A percentile compares a stretch with the other conserved stretches of the same genome.
Evolutionary conservation across 2,888 invertebrate genomes (phyloP).

Genomic region (Nomada flava): DNA sequence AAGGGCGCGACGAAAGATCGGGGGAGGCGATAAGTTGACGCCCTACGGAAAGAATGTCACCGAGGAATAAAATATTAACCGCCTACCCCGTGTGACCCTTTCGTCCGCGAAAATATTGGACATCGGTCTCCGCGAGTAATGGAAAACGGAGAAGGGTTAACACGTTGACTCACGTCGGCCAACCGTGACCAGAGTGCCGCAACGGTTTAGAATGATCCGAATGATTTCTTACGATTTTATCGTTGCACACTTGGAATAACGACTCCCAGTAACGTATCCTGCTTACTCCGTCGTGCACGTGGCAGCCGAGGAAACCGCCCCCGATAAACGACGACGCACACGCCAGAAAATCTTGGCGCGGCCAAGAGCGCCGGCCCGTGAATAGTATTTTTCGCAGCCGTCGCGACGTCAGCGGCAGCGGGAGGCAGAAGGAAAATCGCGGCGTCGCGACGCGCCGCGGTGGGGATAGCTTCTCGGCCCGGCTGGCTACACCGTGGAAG

Average conservation of each 20-base stretch:
- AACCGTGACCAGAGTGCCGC: no score
- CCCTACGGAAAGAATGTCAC: not conserved
- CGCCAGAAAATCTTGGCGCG: constrained; percentile 27
- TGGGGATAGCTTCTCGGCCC: not conserved
- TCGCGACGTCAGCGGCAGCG: constrained; percentile 40
- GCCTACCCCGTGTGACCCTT: not conserved
- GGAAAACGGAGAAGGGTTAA: no score
- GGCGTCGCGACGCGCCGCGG: not conserved
- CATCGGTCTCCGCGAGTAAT: no score
- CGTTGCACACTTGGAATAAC: not conserved
- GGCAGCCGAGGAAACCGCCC: constrained; percentile 6
- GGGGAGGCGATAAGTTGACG: no score
- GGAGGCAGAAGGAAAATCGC: constrained; percentile 40
- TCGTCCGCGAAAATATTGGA: no score
- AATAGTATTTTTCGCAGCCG: constrained; percentile 25
- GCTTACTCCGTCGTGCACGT: no score
- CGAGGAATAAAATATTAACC: no score
- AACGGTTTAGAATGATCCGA: no score
- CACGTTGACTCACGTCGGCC: no score
- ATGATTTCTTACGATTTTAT: no score
- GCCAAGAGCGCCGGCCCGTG: constrained; percentile 20
- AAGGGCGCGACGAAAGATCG: not conserved
- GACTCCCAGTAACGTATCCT: not conserved
- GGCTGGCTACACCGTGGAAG: constrained; percentile 53
- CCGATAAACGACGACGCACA: not conserved